Conservation (phyloP, 2,113 vertebrate species). For the Hippopotamus amphibius region DNA sequence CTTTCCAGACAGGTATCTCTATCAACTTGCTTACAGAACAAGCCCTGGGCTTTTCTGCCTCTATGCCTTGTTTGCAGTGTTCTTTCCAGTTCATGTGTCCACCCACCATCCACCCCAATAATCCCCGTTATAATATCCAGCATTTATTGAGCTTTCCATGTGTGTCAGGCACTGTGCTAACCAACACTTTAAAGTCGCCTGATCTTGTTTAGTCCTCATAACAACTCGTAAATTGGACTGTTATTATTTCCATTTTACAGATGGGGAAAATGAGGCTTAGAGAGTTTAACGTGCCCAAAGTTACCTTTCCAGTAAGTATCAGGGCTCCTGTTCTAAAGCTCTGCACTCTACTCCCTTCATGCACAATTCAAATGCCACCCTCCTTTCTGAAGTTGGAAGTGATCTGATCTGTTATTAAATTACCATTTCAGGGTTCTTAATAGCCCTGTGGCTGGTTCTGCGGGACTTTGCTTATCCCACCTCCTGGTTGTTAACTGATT, state of each 20-base stretch:
- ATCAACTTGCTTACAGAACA: not conserved
- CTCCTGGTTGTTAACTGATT: not conserved
- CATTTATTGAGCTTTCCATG: not conserved
- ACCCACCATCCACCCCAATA: not conserved
- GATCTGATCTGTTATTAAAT: not conserved
- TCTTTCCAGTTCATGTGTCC: not conserved
- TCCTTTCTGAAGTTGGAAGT: not conserved
- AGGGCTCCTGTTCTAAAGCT: not conserved
- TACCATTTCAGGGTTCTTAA: not conserved
- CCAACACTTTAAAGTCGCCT: not conserved
- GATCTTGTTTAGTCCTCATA: not conserved
- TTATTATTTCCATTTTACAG: constrained; percentile 37
- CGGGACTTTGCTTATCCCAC: not conserved
- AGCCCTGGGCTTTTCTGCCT: not conserved
- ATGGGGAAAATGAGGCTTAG: not conserved
- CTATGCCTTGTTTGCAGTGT: not conserved
- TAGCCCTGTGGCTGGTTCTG: not conserved
- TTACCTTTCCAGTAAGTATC: not conserved
- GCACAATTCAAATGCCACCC: not conserved
- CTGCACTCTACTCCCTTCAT: rapidly evolving
- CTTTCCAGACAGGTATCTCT: not conserved
- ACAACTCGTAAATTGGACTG: not conserved
- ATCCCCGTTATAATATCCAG: not conserved
- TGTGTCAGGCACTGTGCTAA: not conserved
- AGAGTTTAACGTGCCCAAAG: not conserved